A percentile compares a stretch with the other conserved stretches of the same genome.
These are phyloP conservation scores for Tylochromis polylepis DNA, from an alignment of 2,113 vertebrate species.

Conservation along the genomic window DNA sequence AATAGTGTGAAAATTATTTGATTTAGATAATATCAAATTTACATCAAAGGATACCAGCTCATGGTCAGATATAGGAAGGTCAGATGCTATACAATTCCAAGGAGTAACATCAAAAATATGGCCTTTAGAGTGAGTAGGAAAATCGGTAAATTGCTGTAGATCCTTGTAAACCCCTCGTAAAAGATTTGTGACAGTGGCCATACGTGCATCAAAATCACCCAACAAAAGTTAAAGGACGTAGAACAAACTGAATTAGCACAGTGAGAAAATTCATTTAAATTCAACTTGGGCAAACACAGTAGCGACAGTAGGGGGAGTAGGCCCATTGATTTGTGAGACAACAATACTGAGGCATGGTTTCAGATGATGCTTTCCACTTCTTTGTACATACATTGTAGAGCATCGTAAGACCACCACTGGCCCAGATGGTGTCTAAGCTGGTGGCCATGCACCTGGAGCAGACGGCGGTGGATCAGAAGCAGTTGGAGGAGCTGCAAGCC, in stretches of 20 bases:
- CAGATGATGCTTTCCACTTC: neutral
- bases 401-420: neutral
- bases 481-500: no score
- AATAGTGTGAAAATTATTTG: neutral
- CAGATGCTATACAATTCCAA: neutral
- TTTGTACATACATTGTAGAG: neutral
- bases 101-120: neutral
- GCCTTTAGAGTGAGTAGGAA: neutral
- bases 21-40: neutral
- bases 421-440: no score
- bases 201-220: neutral
- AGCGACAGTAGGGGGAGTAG: neutral
- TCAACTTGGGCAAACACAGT: neutral
- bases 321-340: neutral
- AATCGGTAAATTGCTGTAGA: neutral
- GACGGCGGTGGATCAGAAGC: no score
- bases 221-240: neutral
- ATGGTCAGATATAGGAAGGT: neutral
- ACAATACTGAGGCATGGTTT: neutral
- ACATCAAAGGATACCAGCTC: neutral
- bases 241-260: neutral
- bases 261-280: neutral
- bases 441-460: no score
- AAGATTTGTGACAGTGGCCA: accelerated
- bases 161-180: neutral